Percentiles rank a stretch among this genome's conserved stretches.
Conservation (phyloP, 2,113 vertebrate genomes). For the Equus quagga region DNA sequence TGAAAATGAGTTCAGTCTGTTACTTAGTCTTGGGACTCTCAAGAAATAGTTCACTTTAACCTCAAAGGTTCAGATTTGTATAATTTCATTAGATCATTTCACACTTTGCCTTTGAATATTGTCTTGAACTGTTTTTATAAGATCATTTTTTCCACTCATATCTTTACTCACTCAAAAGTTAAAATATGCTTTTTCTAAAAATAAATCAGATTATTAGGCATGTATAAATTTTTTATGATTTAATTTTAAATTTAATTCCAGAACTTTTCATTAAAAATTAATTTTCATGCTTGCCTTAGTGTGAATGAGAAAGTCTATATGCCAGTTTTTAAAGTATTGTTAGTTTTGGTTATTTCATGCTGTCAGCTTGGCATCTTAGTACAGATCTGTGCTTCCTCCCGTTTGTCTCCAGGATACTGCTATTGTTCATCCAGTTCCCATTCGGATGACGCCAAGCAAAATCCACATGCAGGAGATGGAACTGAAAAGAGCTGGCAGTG, state of each 20-base stretch:
- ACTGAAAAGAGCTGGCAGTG: conserved; percentile 97
- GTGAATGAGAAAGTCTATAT: conserved; percentile 4
- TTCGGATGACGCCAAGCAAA: conserved; percentile 99
- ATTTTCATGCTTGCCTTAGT: conserved; percentile 35
- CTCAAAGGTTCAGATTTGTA: not conserved
- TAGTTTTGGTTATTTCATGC: conserved; percentile 1
- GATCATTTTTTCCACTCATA: not conserved
- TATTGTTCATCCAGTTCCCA: conserved; percentile 98
- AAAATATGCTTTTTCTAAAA: conserved; percentile 42
- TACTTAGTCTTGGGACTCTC: conserved; percentile 17
- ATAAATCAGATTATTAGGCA: conserved; percentile 11
- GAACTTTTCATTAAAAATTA: conserved; percentile 43
- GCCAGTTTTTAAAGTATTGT: not conserved
- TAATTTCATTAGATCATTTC: not conserved
- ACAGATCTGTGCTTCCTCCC: conserved; percentile 39
- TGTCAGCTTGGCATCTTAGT: not conserved
- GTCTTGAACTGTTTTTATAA: conserved; percentile 17
- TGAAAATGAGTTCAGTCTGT: conserved; percentile 20
- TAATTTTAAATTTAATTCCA: conserved; percentile 3
- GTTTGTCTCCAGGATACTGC: conserved; percentile 93
- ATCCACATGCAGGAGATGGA: conserved; percentile 99
- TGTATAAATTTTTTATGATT: not conserved
- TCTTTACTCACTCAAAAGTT: conserved; percentile 52
- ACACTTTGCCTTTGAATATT: conserved; percentile 54
- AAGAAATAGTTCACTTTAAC: conserved; percentile 44